These are phyloP conservation scores for Amphipoea oculea DNA, from an alignment of 2,888 invertebrate genomes.

Conservation along the genomic window DNA sequence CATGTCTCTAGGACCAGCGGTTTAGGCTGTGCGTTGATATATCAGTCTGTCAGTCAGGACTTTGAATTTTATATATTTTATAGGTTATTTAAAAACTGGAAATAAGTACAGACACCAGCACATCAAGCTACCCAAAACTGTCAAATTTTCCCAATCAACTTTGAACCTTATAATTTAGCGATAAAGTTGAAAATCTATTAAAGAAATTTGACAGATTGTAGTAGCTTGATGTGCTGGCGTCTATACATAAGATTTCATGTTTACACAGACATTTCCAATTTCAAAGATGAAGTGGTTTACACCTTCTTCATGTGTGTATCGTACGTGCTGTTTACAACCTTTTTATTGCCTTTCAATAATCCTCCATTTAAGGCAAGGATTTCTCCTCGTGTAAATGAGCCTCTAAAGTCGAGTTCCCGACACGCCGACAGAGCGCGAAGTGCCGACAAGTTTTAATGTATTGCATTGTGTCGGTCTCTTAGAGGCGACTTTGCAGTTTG, in stretches of 20 bases:
- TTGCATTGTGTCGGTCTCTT: slow-evolving; percentile 45
- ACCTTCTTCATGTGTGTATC: neutral
- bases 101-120: neutral
- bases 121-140: too few species aligned
- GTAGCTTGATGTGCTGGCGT: too few species aligned
- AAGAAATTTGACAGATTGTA: too few species aligned
- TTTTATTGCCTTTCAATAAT: neutral
- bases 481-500: slow-evolving; percentile 14
- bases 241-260: neutral
- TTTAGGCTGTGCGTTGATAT: too few species aligned
- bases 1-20: too few species aligned
- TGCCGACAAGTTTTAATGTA: slow-evolving; percentile 57
- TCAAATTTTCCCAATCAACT: too few species aligned
- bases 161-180: too few species aligned
- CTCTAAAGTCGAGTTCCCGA: slow-evolving; percentile 13
- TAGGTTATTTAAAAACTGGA: too few species aligned
- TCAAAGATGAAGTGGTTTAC: neutral
- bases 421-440: slow-evolving; percentile 23
- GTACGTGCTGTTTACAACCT: neutral
- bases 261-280: neutral
- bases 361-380: neutral
- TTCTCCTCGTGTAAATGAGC: slow-evolving; percentile 7
- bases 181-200: too few species aligned
- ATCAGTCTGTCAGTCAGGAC: too few species aligned
- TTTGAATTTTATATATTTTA: neutral